These are phyloP conservation scores for Sarcophaga variegata DNA, from an alignment of 2,888 invertebrate species.

Conservation along the genomic window DNA sequence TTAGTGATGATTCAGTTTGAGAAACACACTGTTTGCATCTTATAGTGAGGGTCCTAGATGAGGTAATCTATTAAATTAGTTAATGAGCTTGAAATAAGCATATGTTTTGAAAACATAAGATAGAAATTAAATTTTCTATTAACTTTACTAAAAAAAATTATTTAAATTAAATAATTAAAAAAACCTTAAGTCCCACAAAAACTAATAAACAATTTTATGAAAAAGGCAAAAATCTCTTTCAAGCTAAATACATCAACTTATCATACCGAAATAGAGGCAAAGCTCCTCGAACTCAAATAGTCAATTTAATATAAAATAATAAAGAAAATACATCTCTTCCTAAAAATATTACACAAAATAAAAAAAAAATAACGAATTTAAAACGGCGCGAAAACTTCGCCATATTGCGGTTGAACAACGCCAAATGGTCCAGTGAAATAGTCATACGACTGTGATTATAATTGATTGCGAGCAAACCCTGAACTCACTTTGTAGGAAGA, in stretches of 20 bases:
- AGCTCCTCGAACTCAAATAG: slow-evolving; percentile 86
- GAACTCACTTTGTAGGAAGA: no score
- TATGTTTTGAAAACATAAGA: slow-evolving; percentile 88
- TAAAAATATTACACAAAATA: slow-evolving; percentile 85
- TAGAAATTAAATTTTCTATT: slow-evolving; percentile 84
- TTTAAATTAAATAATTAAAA: slow-evolving; percentile 78
- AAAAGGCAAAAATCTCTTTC: slow-evolving; percentile 86
- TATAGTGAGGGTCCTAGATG: slow-evolving; percentile 75
- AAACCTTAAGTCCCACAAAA: slow-evolving; percentile 84
- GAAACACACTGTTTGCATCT: no score
- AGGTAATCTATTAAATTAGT: slow-evolving; percentile 83
- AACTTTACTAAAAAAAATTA: slow-evolving; percentile 83
- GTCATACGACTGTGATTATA: no score
- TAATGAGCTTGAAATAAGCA: slow-evolving; percentile 86
- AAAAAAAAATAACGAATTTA: slow-evolving; percentile 27
- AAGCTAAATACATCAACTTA: slow-evolving; percentile 87
- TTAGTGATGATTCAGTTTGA: no score
- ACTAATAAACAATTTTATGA: slow-evolving; percentile 85
- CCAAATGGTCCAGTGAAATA: no score
- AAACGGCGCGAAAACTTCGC: no score
- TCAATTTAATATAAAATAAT: slow-evolving; percentile 84
- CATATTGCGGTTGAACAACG: no score
- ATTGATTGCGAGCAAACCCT: no score
- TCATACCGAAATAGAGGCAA: slow-evolving; percentile 90
- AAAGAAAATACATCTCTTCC: slow-evolving; percentile 82